phyloP scores from a whole-genome alignment of 2,888 invertebrate species.

The Ophonus ardosiacus region DNA sequence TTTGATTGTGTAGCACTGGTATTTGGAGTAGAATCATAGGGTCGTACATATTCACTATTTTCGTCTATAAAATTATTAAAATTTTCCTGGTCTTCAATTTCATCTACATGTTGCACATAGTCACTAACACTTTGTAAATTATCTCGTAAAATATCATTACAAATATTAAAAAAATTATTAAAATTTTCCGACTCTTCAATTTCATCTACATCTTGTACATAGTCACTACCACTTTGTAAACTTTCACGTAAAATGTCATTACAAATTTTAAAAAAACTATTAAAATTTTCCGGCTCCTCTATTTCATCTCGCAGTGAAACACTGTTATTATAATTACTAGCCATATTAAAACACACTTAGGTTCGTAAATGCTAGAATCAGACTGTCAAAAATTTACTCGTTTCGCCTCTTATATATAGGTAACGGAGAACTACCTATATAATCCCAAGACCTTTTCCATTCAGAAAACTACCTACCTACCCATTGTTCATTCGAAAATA shows the following conservation, averaged over 20 bases:
- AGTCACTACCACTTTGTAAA: neutral
- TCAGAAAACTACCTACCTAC: neutral
- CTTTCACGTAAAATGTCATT: too few relatives aligned
- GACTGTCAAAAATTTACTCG: neutral
- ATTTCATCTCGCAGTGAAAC: neutral
- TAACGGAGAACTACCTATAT: neutral
- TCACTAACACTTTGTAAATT: neutral
- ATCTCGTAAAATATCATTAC: too few relatives aligned
- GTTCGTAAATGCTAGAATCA: neutral
- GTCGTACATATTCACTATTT: too few relatives aligned
- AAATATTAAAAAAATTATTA: neutral
- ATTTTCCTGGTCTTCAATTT: too few relatives aligned
- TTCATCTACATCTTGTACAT: neutral
- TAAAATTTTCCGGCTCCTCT: neutral
- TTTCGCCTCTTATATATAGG: neutral
- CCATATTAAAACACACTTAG: neutral
- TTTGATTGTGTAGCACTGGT: too few relatives aligned
- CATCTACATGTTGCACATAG: too few relatives aligned
- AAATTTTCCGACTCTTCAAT: neutral
- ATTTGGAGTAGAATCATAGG: too few relatives aligned
- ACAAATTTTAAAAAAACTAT: neutral
- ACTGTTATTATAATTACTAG: neutral
- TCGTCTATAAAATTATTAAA: too few relatives aligned
- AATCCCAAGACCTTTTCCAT: neutral
- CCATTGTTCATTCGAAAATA: constrained; percentile 1